Evolutionary conservation across 2,797 vertebrate species (phyloP).

Genomic region (Smutsia temminckii): DNA sequence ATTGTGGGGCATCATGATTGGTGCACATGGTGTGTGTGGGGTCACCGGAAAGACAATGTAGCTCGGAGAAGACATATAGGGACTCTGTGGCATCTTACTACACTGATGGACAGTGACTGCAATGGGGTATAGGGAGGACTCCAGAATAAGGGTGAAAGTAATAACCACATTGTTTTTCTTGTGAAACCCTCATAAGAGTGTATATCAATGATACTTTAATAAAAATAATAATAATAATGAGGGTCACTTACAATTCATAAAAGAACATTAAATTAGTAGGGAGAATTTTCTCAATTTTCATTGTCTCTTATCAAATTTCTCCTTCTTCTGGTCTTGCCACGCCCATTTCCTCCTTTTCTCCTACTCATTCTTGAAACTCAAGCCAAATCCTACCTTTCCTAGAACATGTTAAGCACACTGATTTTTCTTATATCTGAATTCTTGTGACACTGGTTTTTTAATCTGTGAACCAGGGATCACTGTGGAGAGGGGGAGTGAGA

Average conservation of each 20-base stretch:
- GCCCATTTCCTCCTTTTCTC: background rate
- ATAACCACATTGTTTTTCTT: too few species aligned
- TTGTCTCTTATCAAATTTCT: conserved; percentile 31
- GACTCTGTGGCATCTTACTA: too few species aligned
- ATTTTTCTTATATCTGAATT: conserved; percentile 49
- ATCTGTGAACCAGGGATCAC: background rate
- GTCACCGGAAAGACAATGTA: too few species aligned
- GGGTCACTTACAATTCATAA: conserved; percentile 5
- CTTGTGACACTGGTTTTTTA: conserved; percentile 6
- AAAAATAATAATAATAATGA: background rate
- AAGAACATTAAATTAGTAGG: conserved; percentile 8
- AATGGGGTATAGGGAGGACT: too few species aligned
- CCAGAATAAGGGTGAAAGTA: too few species aligned
- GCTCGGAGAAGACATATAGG: too few species aligned
- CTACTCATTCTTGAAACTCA: conserved; percentile 41
- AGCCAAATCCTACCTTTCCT: background rate
- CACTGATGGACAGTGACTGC: too few species aligned
- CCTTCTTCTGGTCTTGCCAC: conserved; percentile 1
- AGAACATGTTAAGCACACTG: background rate
- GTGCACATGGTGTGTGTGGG: too few species aligned
- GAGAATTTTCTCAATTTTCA: conserved; percentile 19
- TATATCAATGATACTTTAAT: too few species aligned
- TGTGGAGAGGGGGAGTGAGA: background rate
- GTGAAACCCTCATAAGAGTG: too few species aligned
- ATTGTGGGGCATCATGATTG: too few species aligned